Conservation (phyloP, 2,797 vertebrate genomes). For the Girardinus metallicus region DNA sequence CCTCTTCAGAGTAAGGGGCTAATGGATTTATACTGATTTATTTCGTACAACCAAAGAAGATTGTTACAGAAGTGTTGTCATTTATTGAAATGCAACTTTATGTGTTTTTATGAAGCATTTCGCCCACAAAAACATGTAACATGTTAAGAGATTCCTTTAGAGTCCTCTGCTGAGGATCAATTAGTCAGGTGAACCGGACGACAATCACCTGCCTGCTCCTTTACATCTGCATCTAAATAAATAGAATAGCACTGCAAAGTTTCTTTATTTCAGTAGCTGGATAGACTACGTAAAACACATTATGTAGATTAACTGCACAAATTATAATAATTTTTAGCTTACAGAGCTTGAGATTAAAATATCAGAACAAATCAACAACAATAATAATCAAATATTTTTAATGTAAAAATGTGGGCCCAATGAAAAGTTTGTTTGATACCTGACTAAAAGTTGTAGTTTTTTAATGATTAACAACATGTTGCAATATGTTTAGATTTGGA, state of each 20-base stretch:
- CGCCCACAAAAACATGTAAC: neutral
- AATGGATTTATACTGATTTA: neutral
- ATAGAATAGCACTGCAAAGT: neutral
- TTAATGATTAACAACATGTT: neutral
- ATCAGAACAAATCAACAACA: neutral
- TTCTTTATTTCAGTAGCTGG: neutral
- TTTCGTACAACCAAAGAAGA: neutral
- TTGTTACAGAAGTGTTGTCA: neutral
- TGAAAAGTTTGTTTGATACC: neutral
- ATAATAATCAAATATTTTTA: neutral
- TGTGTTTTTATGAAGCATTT: neutral
- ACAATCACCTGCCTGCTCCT: neutral
- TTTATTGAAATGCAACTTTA: neutral
- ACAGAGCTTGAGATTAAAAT: neutral
- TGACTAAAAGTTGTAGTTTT: neutral
- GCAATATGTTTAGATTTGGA: neutral
- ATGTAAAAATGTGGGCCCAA: no score
- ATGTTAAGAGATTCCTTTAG: neutral
- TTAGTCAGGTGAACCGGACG: neutral
- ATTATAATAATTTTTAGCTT: neutral
- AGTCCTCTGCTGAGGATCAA: neutral
- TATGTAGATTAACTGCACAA: neutral
- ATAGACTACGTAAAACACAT: neutral
- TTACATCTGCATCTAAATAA: neutral
- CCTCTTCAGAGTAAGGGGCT: neutral